A percentile compares a stretch with the other conserved stretches of the same genome.
phyloP scores from a whole-genome alignment of 2,797 vertebrate genomes.

The Poecilia wingei region DNA sequence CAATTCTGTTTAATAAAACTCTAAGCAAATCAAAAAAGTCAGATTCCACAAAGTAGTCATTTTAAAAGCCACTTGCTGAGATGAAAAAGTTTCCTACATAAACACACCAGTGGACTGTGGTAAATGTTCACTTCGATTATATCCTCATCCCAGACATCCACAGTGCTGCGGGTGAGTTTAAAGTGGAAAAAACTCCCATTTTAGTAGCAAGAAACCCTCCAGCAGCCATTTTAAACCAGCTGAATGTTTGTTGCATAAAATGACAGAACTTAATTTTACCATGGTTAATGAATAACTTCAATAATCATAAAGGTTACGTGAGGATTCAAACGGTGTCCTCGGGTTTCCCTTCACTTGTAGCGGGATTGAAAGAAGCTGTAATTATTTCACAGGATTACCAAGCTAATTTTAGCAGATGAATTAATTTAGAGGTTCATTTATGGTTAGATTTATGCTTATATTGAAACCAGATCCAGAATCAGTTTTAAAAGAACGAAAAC shows the following conservation, averaged over 20 bases:
- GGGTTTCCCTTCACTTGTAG: slow-evolving; percentile 29
- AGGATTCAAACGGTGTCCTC: slow-evolving; percentile 12
- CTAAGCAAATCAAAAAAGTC: neutral
- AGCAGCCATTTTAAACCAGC: neutral
- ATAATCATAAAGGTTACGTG: neutral
- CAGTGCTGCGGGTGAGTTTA: neutral
- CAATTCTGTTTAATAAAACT: neutral
- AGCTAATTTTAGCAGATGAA: slow-evolving; percentile 52
- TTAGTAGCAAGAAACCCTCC: neutral
- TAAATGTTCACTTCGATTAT: neutral
- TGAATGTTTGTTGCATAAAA: neutral
- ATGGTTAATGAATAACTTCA: neutral
- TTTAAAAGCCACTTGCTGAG: neutral
- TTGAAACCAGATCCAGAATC: neutral
- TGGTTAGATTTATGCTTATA: slow-evolving; percentile 9
- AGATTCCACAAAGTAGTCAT: neutral
- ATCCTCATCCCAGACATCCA: neutral
- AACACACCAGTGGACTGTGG: neutral
- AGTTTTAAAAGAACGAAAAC: neutral
- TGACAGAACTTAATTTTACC: neutral
- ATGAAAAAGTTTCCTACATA: neutral
- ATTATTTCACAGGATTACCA: slow-evolving; percentile 66
- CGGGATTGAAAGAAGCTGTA: slow-evolving; percentile 26
- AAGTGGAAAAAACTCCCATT: neutral
- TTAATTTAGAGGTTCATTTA: slow-evolving; percentile 34